Percentiles rank a stretch among this genome's conserved stretches.
phyloP scores from a whole-genome alignment of 1,140 invertebrate species.

The Panonychus citri region DNA sequence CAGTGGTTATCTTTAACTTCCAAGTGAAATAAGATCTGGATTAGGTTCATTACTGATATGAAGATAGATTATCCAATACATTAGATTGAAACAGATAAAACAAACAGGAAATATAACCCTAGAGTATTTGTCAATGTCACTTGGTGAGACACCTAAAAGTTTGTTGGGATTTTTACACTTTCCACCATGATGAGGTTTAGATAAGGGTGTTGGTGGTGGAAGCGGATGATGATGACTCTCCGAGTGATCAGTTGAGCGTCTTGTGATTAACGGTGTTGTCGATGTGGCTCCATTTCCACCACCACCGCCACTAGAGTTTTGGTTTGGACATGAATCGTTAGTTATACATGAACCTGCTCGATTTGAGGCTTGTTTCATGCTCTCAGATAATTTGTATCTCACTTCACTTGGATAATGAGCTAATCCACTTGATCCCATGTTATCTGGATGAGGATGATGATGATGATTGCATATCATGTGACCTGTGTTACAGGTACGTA shows the following conservation, averaged over 20 bases:
- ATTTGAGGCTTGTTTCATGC: neutral
- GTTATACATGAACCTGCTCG: neutral
- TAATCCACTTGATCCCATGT: neutral
- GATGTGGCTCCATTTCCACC: neutral
- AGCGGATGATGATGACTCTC: too few relatives aligned
- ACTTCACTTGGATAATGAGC: neutral
- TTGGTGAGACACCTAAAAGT: conserved; percentile 7
- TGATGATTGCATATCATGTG: neutral
- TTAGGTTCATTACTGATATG: conserved; percentile 14
- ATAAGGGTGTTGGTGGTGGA: neutral
- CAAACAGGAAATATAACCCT: conserved; percentile 20
- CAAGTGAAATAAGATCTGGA: too few relatives aligned
- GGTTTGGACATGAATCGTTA: too few relatives aligned
- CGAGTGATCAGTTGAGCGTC: neutral
- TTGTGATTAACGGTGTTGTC: neutral
- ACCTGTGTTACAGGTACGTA: neutral
- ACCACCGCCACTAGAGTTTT: too few relatives aligned
- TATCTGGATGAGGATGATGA: neutral
- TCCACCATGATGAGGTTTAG: neutral
- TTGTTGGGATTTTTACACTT: neutral
- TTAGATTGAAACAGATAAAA: conserved; percentile 22
- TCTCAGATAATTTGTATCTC: neutral
- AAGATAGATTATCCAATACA: conserved; percentile 23
- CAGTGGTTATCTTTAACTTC: too few relatives aligned
- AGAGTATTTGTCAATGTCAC: conserved; percentile 22